Base-by-base conservation (phyloP, 2,888 invertebrate genomes). In the Meliscaeva auricollis region DNA sequence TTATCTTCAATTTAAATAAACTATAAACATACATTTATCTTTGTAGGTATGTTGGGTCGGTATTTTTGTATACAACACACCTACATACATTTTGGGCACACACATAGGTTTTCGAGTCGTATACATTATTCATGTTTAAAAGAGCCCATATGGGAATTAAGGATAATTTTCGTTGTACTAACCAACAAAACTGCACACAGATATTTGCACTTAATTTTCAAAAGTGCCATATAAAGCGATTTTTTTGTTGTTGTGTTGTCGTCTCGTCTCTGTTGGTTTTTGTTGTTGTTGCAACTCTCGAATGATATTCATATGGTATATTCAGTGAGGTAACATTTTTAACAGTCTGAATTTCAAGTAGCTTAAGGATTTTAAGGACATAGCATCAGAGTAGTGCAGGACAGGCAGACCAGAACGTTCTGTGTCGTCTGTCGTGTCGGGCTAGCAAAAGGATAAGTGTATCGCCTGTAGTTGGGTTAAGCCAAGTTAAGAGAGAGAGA, bases 121-220 rank as follows among this genome's bases (percentile, higher is more conserved):
- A 85, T 85, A 76, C 58, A 72, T 85, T 76, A 80, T 85, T 80
- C 76, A 85, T 76, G 48, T 52, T 66, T 52, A 46, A 62, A 44
- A 79, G 66, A 50, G 75, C 72, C 72, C 75, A 80, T 68, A 73
- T 72, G 72, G 75, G 84, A 73, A 68, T 74, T 79, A 74, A 74
- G 83, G 69, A 74, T 48, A 68, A 78, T 73, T 78, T 74, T 83
- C 73, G 41, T 60, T 69, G 77, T 77, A 56, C 32, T 73, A 75
- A 58, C 58, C 50, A 52, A 20, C 66, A 48, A 22, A 66, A 50
- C 52, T 73, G 73, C 46, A 52, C 72, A 58, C 22, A 56, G 68
- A 41, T 74, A 74, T 69, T 80, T 80, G 80, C 74, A 80, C 75
- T 64, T 72, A 77, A 77, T 77, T 82, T 82, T 58, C 26, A 58